Evolutionary conservation across 2,797 vertebrate genomes (phyloP), one percentile per base, ranked within the genome.

Genomic region (Aphelocoma californica): DNA sequence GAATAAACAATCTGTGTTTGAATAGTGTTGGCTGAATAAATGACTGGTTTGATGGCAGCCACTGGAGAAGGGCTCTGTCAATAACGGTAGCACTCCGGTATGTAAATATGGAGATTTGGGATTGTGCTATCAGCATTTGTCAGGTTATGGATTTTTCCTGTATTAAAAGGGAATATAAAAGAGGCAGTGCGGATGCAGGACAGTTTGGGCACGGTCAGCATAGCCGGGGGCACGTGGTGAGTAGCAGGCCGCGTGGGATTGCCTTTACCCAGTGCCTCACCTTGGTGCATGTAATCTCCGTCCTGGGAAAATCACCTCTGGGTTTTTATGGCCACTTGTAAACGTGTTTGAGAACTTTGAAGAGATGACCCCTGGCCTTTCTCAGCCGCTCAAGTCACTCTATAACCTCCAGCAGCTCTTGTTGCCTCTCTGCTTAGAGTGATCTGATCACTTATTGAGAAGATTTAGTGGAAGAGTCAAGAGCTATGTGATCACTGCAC

Each of bases 101-200:
- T 42, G 88, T 84, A 92, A 93, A 94, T 38, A 75, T 10, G 72
- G 94, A 71, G 66, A 81, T 81, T 56, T 91, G 94, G 82, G 64
- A 17, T 45, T 51, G 21, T 17, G 15, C 24, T 50, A 29, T 85
- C 40, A 70, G 60, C 67, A 21, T 88, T 47, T 66, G 66, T 70
- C 88, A 53, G 81, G 28, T 57, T 60, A 40, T 61, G 91, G 89
- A 25, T 53, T 79, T 69, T 77, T 73, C 7, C 74, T 36, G 25
- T 42, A 14, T 36, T 29, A 36, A 25, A 64, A 82, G 67, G 72
- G 51, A 54, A 29, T 50, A 6, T 15, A 9, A 40, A 82, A 32
- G 78, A 40, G 23, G 9, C n/a, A 16, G 28, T 5, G 15, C 14
- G 3, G 29, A 7, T 54, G 47, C 48, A 31, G 80, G 28, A 25